Conservation (phyloP, 2,888 invertebrate genomes). For the Gortyna flavago region DNA sequence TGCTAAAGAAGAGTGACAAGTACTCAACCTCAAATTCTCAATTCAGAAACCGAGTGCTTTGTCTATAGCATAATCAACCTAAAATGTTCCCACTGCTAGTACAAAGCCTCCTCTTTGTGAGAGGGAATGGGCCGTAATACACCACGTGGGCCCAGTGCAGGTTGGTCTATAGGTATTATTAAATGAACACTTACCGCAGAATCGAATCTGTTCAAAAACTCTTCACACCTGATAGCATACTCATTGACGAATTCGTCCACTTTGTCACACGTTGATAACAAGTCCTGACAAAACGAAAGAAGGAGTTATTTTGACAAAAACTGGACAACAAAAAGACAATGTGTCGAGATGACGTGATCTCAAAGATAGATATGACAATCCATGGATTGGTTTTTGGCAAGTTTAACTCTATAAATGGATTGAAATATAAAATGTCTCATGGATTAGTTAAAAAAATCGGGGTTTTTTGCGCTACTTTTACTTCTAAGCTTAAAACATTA, state of each 20-base stretch:
- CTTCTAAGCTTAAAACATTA: background rate
- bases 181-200: conserved; percentile 64
- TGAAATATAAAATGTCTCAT: background rate
- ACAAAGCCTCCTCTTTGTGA: too few relatives aligned
- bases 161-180: background rate
- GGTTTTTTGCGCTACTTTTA: background rate
- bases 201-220: conserved; percentile 70
- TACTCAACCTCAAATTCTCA: background rate
- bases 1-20: background rate
- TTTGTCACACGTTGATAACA: conserved; percentile 73
- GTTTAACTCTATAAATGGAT: background rate
- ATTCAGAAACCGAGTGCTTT: background rate
- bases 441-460: background rate
- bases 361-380: background rate
- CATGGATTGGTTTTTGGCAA: background rate
- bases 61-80: background rate
- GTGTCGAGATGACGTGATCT: background rate
- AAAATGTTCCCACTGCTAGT: too few relatives aligned
- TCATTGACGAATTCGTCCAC: conserved; percentile 71
- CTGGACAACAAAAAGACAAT: background rate
- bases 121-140: too few relatives aligned
- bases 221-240: conserved; percentile 70
- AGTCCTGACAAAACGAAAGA: conserved; percentile 65
- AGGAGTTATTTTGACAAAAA: background rate
- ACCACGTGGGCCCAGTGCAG: too few relatives aligned